Conservation (phyloP, 2,113 vertebrate species). For the Archocentrus centrarchus region DNA sequence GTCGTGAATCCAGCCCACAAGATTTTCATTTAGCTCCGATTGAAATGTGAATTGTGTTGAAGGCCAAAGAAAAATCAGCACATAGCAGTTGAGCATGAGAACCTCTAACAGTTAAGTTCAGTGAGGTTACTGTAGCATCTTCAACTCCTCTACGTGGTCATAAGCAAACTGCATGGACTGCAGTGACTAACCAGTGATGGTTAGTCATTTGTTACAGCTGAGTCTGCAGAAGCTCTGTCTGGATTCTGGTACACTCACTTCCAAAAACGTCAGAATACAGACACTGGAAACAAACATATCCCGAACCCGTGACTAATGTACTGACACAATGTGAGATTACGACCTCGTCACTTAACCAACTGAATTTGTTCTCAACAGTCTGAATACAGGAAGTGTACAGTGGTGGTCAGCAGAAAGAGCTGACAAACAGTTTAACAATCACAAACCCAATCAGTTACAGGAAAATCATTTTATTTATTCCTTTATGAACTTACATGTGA, state of each 20-base stretch:
- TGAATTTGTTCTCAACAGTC: background rate
- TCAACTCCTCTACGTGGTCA: background rate
- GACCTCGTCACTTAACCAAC: background rate
- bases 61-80: background rate
- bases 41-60: background rate
- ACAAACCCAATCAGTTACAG: background rate
- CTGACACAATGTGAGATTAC: background rate
- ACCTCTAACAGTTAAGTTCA: background rate
- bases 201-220: slow-evolving; percentile 8
- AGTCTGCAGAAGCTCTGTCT: background rate
- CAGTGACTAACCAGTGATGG: background rate
- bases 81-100: background rate
- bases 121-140: background rate
- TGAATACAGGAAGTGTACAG: background rate
- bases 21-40: background rate
- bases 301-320: background rate
- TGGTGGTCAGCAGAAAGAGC: background rate
- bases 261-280: background rate
- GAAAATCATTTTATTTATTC: slow-evolving; percentile 52
- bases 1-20: background rate
- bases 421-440: slow-evolving; percentile 8
- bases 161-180: background rate
- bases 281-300: background rate
- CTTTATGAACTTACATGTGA: slow-evolving; percentile 26
- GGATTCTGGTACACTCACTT: background rate